These are phyloP conservation scores for Sparus aurata DNA, from an alignment of 2,797 vertebrate genomes.

Conservation along the genomic window DNA sequence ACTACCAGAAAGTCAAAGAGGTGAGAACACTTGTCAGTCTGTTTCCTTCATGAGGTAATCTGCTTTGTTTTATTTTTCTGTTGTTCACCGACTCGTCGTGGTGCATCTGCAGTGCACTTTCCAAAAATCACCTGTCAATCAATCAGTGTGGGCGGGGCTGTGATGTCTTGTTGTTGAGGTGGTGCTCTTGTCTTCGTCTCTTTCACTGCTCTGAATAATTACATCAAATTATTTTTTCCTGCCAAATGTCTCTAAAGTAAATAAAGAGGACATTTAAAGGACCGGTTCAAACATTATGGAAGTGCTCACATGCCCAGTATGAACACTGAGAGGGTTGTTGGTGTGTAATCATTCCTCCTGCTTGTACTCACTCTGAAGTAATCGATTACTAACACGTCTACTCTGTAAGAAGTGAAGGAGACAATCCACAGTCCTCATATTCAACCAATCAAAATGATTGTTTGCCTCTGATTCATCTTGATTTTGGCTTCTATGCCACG, in stretches of 20 bases:
- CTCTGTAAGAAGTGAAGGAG: not conserved
- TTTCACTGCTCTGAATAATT: constrained; percentile 20
- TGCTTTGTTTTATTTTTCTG: constrained; percentile 45
- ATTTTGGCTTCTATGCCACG: not conserved
- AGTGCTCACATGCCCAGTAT: not conserved
- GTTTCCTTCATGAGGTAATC: not conserved
- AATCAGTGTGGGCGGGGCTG: constrained; percentile 34
- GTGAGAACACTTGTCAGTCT: constrained; percentile 45
- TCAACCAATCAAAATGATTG: not conserved
- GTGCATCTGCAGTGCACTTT: constrained; percentile 25
- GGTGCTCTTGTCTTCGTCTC: constrained; percentile 17
- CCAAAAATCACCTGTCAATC: constrained; percentile 45
- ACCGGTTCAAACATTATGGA: not conserved
- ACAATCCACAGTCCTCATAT: not conserved
- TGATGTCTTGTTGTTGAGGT: constrained; percentile 19
- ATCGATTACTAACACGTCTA: not conserved
- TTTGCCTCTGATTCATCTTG: not conserved
- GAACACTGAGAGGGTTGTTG: not conserved
- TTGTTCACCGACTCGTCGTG: not conserved
- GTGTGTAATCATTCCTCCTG: not conserved
- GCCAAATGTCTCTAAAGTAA: not conserved
- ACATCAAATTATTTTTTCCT: not conserved
- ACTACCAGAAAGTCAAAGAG: constrained; percentile 95
- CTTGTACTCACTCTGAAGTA: not conserved
- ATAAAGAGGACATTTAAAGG: not conserved